Conservation (phyloP, 2,888 invertebrate genomes). For the Cantharis flavilabris region DNA sequence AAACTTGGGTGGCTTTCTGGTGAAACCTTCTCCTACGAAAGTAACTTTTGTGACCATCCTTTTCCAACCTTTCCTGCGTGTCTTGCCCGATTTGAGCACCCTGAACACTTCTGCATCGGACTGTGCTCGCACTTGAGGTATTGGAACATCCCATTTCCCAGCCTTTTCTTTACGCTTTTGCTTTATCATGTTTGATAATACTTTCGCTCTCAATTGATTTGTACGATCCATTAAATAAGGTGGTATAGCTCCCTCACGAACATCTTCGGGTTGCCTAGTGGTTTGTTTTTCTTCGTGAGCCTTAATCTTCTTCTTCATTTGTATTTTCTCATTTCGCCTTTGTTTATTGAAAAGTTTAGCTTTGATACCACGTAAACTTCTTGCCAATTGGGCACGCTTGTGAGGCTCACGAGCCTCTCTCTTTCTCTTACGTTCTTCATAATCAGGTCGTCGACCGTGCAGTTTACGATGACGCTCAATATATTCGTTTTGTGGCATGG, state of each 20-base stretch:
- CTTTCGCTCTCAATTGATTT: constrained; percentile 90
- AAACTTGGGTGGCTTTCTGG: constrained; percentile 98
- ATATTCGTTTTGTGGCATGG: constrained; percentile 99
- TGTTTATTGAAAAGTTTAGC: constrained; percentile 98
- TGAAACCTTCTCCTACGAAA: constrained; percentile 97
- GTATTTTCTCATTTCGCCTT: constrained; percentile 96
- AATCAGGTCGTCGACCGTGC: constrained; percentile 93
- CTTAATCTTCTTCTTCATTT: constrained; percentile 98
- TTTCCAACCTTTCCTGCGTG: constrained; percentile 97
- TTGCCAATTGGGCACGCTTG: constrained; percentile 87
- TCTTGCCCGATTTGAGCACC: constrained; percentile 88
- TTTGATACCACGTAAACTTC: constrained; percentile 91
- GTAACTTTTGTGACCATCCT: constrained; percentile 99
- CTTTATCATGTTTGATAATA: constrained; percentile 98
- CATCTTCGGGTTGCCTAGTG: constrained; percentile 79
- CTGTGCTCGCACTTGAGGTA: constrained; percentile 96
- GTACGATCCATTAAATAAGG: constrained; percentile 97
- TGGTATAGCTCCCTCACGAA: constrained; percentile 90
- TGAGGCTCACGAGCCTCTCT: constrained; percentile 94
- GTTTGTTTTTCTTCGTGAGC: constrained; percentile 95
- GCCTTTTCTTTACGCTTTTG: constrained; percentile 99
- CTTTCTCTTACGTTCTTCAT: constrained; percentile 96
- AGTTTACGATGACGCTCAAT: constrained; percentile 97
- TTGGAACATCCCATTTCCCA: constrained; percentile 99
- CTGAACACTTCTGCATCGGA: constrained; percentile 97